Base-by-base conservation (phyloP, 2,888 invertebrate genomes). In the Ectobius pallidus region DNA sequence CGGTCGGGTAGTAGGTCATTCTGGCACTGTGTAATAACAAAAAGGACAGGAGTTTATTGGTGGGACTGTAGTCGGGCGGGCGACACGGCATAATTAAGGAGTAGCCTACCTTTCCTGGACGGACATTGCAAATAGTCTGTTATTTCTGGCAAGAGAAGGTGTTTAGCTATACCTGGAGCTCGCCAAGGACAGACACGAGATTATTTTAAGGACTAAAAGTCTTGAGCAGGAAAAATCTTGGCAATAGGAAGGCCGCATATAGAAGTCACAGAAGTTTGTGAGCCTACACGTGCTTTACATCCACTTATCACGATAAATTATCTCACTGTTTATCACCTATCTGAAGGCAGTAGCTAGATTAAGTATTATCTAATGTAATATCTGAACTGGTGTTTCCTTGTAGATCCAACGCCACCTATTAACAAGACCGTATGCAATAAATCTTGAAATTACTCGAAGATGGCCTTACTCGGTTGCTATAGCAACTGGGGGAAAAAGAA, bases 71-170 rank as follows among this genome's bases (percentile, higher is more conserved):
- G n/a, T n/a, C 34, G 34, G 11, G 11, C 52, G 34, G 27, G 25
- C 52, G 25, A 52, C 52, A 52, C 14, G 25, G 25, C 52, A 52
- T 52, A 22, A 52, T 52, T 52, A 52, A 34, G 34, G 58, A 30
- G 58, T 30, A n/a, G n/a, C n/a, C n/a, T n/a, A 30, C 32, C 1
- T 58, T 58, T n/a, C 58, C 30, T 18, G 58, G 25, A 58, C 30
- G 58, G 58, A 30, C 58, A 58, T 30, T 58, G 32, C 58, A 58
- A 58, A 58, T 58, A 58, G 58, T 30, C n/a, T 65, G 65, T 65
- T 65, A 65, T 65, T 65, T 39, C 65, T 65, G 65, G 65, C 65
- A 65, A 65, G 65, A 25, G 65, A 65, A 65, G 44, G 65, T 65
- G 65, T 65, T 65, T 65, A 34, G 25, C 27, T 58, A 58, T 58